Evolutionary conservation across 2,113 vertebrate genomes (phyloP), one percentile per base, ranked within the genome.

Genomic region (Pedetes capensis): DNA sequence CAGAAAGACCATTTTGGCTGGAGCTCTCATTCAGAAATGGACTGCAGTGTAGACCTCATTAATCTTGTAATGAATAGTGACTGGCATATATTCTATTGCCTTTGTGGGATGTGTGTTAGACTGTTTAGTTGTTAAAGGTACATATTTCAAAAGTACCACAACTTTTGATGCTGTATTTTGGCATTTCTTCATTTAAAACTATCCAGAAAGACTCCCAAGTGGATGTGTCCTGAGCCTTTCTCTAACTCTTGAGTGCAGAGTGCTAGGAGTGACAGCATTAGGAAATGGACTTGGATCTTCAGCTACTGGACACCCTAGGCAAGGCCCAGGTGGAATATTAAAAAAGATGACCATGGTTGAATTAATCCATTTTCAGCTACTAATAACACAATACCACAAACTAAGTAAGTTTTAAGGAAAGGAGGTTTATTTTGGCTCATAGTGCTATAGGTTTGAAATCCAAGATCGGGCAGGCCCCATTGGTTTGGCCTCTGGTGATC

Each of bases 121-220:
- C 86, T 68, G 23, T 76, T 92, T 84, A 91, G 29, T 68, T 94
- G 22, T 68, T 94, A 86, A 94, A 74, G 18, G 16, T 75, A 80
- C 92, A 8, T 75, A 93, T 80, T 83, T 93, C 42, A 92, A 95
- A 95, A 95, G 25, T 61, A 25, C 27, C 49, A 92, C 10, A 92
- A 74, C 39, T 90, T 91, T 11, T 85, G 5, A 94, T 93, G 53
- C 13, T 32, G 25, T 93, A 81, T 88, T 95, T 95, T 72, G 82
- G 39, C n/a, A 51, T 74, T 90, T 88, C 68, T 91, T 93, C 68
- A 51, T 80, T 64, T 88, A 34, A 85, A 63, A 93, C 81, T 91
- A 80, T 59, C 55, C 63, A 96, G 49, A 91, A 55, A 79, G 8
- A 32, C 47, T 92, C 39, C 92, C n/a, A 75, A 85, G 84, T 85